Percentiles rank a stretch among this genome's conserved stretches.
Evolutionary conservation across 2,797 vertebrate genomes (phyloP).

Genomic region (Hapalemur alaotrensis): DNA sequence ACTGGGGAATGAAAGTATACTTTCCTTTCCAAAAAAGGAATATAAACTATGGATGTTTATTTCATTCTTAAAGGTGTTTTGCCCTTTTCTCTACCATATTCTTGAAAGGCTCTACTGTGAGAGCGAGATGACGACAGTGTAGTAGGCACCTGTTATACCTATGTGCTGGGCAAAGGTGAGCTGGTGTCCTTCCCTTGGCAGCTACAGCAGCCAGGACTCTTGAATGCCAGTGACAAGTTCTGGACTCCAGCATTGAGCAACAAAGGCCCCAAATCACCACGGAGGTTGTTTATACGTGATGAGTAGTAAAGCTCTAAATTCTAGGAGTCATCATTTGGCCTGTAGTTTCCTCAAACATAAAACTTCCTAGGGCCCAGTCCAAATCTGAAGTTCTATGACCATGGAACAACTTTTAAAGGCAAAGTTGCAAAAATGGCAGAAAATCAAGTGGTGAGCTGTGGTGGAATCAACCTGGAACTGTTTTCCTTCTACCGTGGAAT

Average conservation of each 20-base stretch:
- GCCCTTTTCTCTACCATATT: neutral
- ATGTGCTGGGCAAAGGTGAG: neutral
- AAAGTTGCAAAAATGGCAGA: neutral
- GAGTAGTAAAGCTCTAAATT: neutral
- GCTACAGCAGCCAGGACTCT: neutral
- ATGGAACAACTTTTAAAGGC: neutral
- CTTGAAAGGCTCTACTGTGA: neutral
- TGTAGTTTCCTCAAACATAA: neutral
- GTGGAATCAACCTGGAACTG: neutral
- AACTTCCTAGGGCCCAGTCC: neutral
- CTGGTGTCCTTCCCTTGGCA: neutral
- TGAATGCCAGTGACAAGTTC: no score
- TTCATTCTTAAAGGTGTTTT: neutral
- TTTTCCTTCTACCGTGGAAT: neutral
- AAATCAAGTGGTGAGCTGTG: no score
- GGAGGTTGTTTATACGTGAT: neutral
- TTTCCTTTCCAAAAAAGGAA: neutral
- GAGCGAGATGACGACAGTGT: neutral
- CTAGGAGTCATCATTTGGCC: neutral
- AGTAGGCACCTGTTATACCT: neutral
- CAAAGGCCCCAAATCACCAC: rapidly evolving
- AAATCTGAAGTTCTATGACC: neutral
- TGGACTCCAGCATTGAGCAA: neutral
- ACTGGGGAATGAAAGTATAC: neutral
- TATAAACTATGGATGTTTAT: neutral